Conservation (phyloP, 2,888 invertebrate species). For the Heteromurus nitidus region DNA sequence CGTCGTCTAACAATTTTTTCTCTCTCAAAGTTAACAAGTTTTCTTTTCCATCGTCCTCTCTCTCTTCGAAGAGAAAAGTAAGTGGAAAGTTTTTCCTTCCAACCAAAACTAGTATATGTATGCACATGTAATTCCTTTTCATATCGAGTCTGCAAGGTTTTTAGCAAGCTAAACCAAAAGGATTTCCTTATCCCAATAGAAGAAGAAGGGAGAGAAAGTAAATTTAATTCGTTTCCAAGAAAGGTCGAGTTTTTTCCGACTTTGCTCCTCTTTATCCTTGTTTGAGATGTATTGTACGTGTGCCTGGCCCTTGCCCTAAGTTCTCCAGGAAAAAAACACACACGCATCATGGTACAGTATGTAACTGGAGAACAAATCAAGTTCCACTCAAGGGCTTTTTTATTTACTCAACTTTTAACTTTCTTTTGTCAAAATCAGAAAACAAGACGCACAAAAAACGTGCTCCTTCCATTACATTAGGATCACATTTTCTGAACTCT, state of each 20-base stretch:
- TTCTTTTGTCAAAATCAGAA: constrained; percentile 5
- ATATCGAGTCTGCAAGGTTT: constrained; percentile 9
- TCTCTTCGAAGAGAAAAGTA: too few relatives aligned
- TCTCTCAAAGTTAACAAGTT: not conserved
- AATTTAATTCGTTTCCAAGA: constrained; percentile 21
- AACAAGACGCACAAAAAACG: not conserved
- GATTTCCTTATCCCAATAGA: not conserved
- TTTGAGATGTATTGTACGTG: not conserved
- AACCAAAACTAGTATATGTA: not conserved
- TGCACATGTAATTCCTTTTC: not conserved
- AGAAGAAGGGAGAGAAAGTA: constrained; percentile 7
- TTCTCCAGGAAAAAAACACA: not conserved
- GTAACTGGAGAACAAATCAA: not conserved
- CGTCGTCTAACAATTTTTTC: not conserved
- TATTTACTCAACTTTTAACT: constrained; percentile 21
- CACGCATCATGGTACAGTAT: not conserved
- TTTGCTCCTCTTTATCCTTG: too few relatives aligned
- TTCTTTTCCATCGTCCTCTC: too few relatives aligned
- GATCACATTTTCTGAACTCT: not conserved
- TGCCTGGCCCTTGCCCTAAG: not conserved
- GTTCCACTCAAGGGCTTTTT: not conserved
- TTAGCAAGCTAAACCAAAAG: not conserved
- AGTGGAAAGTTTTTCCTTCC: constrained; percentile 24
- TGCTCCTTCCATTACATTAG: not conserved
- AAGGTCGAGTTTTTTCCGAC: constrained; percentile 12